Base-by-base conservation (phyloP, 2,888 invertebrate species). In the Callimorpha dominula region DNA sequence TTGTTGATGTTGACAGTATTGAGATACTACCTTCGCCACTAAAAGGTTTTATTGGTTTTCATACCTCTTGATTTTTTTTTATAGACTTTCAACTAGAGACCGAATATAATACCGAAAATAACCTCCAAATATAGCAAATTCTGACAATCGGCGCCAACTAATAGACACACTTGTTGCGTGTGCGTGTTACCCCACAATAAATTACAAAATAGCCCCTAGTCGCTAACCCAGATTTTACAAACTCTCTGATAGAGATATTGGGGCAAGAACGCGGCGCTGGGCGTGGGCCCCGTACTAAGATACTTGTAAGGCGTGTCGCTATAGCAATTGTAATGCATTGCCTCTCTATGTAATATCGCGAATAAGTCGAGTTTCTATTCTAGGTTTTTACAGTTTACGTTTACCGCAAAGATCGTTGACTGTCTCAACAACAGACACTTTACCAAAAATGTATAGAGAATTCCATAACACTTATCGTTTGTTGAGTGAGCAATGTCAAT, bases 151-250 rank as follows among this genome's bases (percentile, higher is more conserved):
- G 64, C 70, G 63, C 40, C 42, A 64, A 66, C 72, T 71, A 73
- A 71, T 68, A 67, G 40, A 66, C 64, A 57, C 74, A 83, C 73
- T 77, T 74, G 78, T 84, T 82, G 81, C 78, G 74, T 80, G 77
- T 86, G 88, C 88, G 87, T 89, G 89, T 87, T 89, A 84, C 86
- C 81, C 85, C 84, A 87, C 86, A 71, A 87, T 87, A 81, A 87
- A 88, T 90, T 86, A 88, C 84, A 78, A 87, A 86, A 83, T 83
- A 78, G 79, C 83, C 81, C 79, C 83, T 78, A 73, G 78, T 75
- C 73, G 75, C 74, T 75, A 74, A 64, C 78, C 69, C 68, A 73
- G 73, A 75, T 72, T 73, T 62, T 12, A 73, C 74, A 71, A 72
- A 77, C 75, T 79, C 79, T 73, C 81, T 74, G 78, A 77, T 78